These are phyloP conservation scores for Rhogogaster chlorosoma DNA, from an alignment of 2,888 invertebrate species.

Conservation along the genomic window DNA sequence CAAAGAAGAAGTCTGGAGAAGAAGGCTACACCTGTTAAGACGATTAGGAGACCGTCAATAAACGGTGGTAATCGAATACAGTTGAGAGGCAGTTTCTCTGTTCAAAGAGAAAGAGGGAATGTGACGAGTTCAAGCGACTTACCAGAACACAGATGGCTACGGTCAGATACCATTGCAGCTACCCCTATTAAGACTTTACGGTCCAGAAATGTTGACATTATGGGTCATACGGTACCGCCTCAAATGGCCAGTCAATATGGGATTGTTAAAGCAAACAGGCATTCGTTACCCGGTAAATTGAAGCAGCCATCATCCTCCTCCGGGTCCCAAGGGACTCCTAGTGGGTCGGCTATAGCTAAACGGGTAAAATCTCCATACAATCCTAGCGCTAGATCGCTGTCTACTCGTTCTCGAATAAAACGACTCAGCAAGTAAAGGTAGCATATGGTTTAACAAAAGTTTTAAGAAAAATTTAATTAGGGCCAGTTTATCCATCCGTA, in stretches of 20 bases:
- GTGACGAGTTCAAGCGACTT: slow-evolving; percentile 61
- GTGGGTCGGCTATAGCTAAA: slow-evolving; percentile 68
- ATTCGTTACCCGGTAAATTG: slow-evolving; percentile 68
- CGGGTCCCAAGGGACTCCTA: slow-evolving; percentile 3
- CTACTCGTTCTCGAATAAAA: slow-evolving; percentile 74
- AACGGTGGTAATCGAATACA: slow-evolving; percentile 70
- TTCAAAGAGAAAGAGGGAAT: slow-evolving; percentile 57
- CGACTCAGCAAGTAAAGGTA: slow-evolving; percentile 71
- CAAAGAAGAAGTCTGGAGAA: slow-evolving; percentile 74
- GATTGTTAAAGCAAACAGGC: slow-evolving; percentile 69
- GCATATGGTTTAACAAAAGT: slow-evolving; percentile 6
- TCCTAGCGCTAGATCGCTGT: slow-evolving; percentile 70
- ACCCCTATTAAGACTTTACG: slow-evolving; percentile 76
- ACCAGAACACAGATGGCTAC: slow-evolving; percentile 73
- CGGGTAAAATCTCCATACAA: slow-evolving; percentile 73
- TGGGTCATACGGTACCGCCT: slow-evolving; percentile 72
- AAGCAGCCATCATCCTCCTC: slow-evolving; percentile 60
- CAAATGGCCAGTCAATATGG: slow-evolving; percentile 73
- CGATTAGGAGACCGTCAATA: slow-evolving; percentile 71
- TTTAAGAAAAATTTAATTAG: slow-evolving; percentile 15
- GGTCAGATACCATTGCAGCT: slow-evolving; percentile 76
- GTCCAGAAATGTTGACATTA: slow-evolving; percentile 76
- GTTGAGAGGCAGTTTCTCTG: slow-evolving; percentile 68
- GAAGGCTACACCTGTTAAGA: slow-evolving; percentile 72
- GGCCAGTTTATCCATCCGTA: slow-evolving; percentile 1